phyloP scores from a whole-genome alignment of 1,140 invertebrate species.

The Drosophila rhopaloa region DNA sequence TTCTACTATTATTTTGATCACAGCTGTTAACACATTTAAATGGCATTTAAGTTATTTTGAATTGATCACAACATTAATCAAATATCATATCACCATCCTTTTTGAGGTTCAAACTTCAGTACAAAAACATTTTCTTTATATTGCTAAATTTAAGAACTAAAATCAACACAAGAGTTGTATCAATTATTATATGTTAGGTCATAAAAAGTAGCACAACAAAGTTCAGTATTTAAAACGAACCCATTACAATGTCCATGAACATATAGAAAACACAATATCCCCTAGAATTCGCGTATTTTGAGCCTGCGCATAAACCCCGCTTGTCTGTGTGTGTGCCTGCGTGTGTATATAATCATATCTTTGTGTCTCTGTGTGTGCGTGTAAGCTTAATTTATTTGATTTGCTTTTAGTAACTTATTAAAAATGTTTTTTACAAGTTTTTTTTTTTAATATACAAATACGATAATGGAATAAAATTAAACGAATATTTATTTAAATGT shows the following conservation, averaged over 20 bases:
- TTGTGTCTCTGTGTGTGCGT: conserved; percentile 21
- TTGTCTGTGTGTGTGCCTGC: conserved; percentile 14
- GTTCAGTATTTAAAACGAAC: conserved; percentile 5
- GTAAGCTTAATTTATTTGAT: conserved; percentile 62
- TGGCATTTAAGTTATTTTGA: background rate
- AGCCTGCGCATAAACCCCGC: background rate
- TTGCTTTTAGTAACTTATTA: conserved; percentile 67
- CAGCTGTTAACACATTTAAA: background rate
- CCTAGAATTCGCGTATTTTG: conserved; percentile 4
- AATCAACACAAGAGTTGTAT: background rate
- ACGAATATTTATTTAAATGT: conserved; percentile 69
- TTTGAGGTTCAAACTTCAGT: background rate
- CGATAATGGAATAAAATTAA: conserved; percentile 4
- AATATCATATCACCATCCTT: conserved; percentile 1
- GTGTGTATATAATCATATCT: conserved; percentile 26
- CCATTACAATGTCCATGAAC: background rate
- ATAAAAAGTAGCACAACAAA: background rate
- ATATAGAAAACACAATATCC: background rate
- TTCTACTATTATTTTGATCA: too few relatives aligned
- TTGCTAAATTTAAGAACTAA: background rate
- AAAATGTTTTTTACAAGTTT: conserved; percentile 11
- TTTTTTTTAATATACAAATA: conserved; percentile 17
- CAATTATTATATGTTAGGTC: background rate
- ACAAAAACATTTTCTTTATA: background rate
- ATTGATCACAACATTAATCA: background rate